Conservation (phyloP, 2,888 invertebrate genomes). For the Mythimna impura region DNA sequence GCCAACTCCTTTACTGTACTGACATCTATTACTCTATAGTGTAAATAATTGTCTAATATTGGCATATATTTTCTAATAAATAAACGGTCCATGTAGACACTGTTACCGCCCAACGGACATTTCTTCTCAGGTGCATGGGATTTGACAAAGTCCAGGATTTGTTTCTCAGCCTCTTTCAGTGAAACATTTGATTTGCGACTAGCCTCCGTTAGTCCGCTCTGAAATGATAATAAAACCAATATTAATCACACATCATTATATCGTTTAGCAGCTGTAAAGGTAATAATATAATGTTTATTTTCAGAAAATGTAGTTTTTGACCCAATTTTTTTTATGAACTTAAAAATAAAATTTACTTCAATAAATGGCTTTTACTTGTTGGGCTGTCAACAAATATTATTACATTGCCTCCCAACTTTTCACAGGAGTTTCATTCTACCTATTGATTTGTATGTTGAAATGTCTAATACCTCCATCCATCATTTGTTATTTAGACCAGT, state of each 20-base stretch:
- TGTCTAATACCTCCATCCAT: no score
- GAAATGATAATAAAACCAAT: conserved; percentile 70
- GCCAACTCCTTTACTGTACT: conserved; percentile 96
- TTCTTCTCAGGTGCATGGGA: conserved; percentile 89
- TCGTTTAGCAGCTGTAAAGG: background rate
- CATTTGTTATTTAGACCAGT: no score
- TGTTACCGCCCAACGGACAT: conserved; percentile 96
- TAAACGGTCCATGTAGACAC: conserved; percentile 95
- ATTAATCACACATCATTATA: conserved; percentile 8
- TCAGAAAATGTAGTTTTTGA: background rate
- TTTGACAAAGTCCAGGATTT: conserved; percentile 93
- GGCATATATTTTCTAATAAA: conserved; percentile 97
- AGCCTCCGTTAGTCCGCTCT: conserved; percentile 95
- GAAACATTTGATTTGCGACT: conserved; percentile 92
- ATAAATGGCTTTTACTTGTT: background rate
- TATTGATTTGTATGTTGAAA: no score
- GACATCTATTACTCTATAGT: conserved; percentile 98
- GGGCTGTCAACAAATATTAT: background rate
- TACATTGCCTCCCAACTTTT: background rate
- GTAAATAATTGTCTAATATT: conserved; percentile 93
- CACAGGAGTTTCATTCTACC: background rate
- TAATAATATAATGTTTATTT: background rate
- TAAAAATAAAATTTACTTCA: no score
- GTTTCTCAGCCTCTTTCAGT: conserved; percentile 92
- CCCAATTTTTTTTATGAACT: conserved; percentile 1